These are phyloP conservation scores for Hepsetus odoe DNA, from an alignment of 2,113 vertebrate species.

Conservation along the genomic window DNA sequence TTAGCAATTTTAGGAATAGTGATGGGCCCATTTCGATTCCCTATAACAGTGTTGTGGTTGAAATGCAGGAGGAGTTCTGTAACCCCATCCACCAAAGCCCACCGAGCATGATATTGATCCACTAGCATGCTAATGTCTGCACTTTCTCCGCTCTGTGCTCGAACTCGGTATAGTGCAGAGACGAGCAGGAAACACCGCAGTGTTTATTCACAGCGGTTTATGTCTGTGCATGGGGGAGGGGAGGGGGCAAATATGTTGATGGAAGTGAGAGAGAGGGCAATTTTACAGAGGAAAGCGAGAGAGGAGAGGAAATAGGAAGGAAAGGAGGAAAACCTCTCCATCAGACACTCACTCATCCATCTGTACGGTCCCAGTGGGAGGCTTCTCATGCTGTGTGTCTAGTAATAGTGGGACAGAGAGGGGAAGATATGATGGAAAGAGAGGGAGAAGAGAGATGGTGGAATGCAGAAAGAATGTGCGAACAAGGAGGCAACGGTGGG, in stretches of 20 bases:
- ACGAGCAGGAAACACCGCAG: conserved; percentile 7
- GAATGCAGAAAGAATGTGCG: not conserved
- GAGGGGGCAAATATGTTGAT: not conserved
- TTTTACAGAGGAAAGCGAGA: not conserved
- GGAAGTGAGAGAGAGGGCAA: no score
- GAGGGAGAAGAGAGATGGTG: not conserved
- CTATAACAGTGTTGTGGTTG: no score
- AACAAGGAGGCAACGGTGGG: not conserved
- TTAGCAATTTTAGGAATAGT: no score
- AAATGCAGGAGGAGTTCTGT: not conserved
- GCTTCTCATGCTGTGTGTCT: not conserved
- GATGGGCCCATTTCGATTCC: no score
- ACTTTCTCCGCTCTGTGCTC: conserved; percentile 23
- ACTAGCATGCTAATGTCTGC: conserved; percentile 32
- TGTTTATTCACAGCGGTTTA: conserved; percentile 1
- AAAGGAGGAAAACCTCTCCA: conserved; percentile 18
- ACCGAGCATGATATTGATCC: conserved; percentile 12
- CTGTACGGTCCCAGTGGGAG: not conserved
- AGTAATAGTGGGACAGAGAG: conserved; percentile 1
- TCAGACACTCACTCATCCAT: conserved; percentile 19
- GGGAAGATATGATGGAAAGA: no score
- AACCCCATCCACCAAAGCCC: conserved; percentile 8
- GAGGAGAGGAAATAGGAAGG: not conserved
- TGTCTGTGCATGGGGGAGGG: not conserved
- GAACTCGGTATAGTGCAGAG: not conserved